Percentiles rank a stretch among this genome's conserved stretches.
phyloP scores from a whole-genome alignment of 2,888 invertebrate genomes.

The Platerodrilus igneus region DNA sequence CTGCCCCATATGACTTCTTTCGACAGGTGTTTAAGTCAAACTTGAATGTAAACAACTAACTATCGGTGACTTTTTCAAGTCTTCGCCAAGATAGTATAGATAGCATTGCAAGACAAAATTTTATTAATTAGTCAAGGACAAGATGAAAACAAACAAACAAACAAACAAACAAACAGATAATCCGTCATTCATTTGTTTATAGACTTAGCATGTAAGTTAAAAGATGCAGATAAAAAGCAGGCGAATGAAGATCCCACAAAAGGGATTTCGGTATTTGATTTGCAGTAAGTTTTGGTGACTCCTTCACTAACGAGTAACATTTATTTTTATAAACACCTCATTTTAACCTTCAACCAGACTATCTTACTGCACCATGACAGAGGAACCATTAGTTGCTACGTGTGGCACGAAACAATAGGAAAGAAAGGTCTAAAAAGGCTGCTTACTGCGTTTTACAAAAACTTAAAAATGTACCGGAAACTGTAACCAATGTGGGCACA shows the following conservation, averaged over 20 bases:
- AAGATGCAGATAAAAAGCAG: slow-evolving; percentile 3
- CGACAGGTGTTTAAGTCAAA: slow-evolving; percentile 15
- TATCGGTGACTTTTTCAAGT: too few relatives aligned
- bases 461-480: slow-evolving; percentile 18
- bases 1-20: slow-evolving; percentile 12
- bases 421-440: slow-evolving; percentile 15
- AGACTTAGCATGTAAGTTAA: slow-evolving; percentile 8
- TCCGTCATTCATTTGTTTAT: slow-evolving; percentile 12
- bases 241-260: slow-evolving; percentile 7
- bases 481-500: slow-evolving; percentile 19
- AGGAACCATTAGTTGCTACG: slow-evolving; percentile 17
- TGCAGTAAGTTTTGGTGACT: slow-evolving; percentile 19
- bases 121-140: slow-evolving; percentile 15
- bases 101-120: slow-evolving; percentile 12
- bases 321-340: slow-evolving; percentile 16
- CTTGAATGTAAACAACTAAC: slow-evolving; percentile 19
- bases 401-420: slow-evolving; percentile 22
- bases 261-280: slow-evolving; percentile 19
- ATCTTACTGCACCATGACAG: slow-evolving; percentile 12
- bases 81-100: too few relatives aligned
- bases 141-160: slow-evolving; percentile 9
- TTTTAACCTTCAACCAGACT: slow-evolving; percentile 18
- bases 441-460: slow-evolving; percentile 23
- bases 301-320: slow-evolving; percentile 19
- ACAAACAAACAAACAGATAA: slow-evolving; percentile 17